A percentile compares a stretch with the other conserved stretches of the same genome.
Conservation (phyloP, 2,113 vertebrate genomes). For the Mastomys natalensis region DNA sequence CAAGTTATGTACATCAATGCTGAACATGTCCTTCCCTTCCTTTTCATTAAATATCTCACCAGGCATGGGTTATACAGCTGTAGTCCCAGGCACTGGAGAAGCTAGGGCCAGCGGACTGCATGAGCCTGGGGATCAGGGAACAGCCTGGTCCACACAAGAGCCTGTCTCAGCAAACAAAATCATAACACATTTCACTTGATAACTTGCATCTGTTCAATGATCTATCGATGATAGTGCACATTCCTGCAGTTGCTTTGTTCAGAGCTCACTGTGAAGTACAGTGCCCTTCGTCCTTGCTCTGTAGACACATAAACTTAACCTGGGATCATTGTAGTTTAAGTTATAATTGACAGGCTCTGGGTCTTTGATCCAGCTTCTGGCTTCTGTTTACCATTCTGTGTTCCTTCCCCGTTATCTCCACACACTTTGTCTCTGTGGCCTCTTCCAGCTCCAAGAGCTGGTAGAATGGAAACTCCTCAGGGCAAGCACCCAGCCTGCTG, state of each 20-base stretch:
- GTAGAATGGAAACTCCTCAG: not conserved
- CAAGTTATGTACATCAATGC: not conserved
- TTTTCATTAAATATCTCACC: not conserved
- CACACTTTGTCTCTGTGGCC: not conserved
- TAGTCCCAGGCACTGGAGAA: not conserved
- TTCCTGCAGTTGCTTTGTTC: not conserved
- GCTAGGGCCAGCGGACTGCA: not conserved
- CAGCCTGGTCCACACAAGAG: not conserved
- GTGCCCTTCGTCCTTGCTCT: not conserved
- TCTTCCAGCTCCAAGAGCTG: not conserved
- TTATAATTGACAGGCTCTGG: not conserved
- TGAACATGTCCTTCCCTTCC: not conserved
- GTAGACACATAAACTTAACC: not conserved
- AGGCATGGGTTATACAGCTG: not conserved
- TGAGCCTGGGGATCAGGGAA: not conserved
- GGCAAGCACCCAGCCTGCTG: not conserved
- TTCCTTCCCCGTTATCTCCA: not conserved
- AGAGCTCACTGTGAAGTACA: not conserved
- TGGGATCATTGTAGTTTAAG: not conserved
- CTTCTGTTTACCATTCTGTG: not conserved
- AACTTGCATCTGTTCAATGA: not conserved
- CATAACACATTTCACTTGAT: not conserved
- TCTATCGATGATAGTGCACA: not conserved
- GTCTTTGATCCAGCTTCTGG: not conserved
- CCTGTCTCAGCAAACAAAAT: not conserved